Conservation (phyloP, 2,888 invertebrate genomes). For the Athripsodes cinereus region DNA sequence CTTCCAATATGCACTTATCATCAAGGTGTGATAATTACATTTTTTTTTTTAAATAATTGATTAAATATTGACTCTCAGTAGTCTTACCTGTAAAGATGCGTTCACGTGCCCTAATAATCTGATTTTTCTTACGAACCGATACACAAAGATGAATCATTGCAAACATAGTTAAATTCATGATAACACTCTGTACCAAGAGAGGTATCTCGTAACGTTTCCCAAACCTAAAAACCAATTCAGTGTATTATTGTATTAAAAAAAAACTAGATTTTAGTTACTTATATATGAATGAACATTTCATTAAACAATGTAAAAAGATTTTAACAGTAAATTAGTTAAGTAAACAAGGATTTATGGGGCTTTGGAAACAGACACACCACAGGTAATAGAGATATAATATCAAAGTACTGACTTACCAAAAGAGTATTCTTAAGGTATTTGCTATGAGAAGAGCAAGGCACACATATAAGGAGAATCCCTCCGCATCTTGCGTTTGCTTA, state of each 20-base stretch:
- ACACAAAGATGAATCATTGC: conserved; percentile 92
- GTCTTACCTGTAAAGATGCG: conserved; percentile 76
- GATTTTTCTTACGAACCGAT: conserved; percentile 73
- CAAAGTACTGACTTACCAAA: conserved; percentile 65
- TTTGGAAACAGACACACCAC: too few relatives aligned
- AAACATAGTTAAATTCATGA: conserved; percentile 97
- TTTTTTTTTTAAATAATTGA: too few relatives aligned
- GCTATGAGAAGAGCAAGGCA: conserved; percentile 93
- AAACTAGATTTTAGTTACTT: too few relatives aligned
- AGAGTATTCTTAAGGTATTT: conserved; percentile 93
- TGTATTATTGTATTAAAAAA: too few relatives aligned
- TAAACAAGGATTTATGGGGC: too few relatives aligned
- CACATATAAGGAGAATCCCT: conserved; percentile 96
- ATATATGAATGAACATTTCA: too few relatives aligned
- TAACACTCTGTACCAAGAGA: conserved; percentile 88
- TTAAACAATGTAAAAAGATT: not conserved
- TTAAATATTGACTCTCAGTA: too few relatives aligned
- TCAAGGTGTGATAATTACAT: too few relatives aligned
- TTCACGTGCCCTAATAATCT: conserved; percentile 68
- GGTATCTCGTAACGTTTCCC: conserved; percentile 96
- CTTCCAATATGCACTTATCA: too few relatives aligned
- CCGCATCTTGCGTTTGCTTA: conserved; percentile 81
- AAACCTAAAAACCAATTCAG: conserved; percentile 88
- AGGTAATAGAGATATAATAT: too few relatives aligned
- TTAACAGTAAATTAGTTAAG: too few relatives aligned